Base-by-base conservation (phyloP, 2,888 invertebrate genomes). In the Ectemnius continuus region DNA sequence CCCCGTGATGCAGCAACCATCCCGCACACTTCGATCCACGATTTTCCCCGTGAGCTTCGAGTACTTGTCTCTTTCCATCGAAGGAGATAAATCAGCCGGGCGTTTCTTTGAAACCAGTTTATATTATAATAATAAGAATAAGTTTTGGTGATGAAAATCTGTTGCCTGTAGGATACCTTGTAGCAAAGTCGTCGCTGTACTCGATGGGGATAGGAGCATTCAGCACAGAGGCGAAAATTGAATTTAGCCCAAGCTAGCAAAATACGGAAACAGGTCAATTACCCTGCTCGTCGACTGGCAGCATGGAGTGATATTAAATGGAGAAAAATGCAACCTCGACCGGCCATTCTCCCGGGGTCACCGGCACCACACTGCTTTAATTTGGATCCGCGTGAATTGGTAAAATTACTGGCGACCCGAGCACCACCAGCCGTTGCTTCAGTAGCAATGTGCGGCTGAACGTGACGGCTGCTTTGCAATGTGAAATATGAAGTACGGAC, bases 391-490 rank as follows among this genome's bases (percentile, higher is more conserved):
- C 48, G 47, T 56, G 26, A 72, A 67, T 68, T 57, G 57, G 60
- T 5, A 58, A 61, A 68, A 75, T 75, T 75, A 72, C 52, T 61
- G 47, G 13, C 14, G 57, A 16, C 52, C n/a, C 52, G 16, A 20
- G 14, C 18, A 52, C 63, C 58, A 45, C 26, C 45, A 75, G 62
- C 23, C 63, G 47, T 23, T 20, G 60, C 8, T 56, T 73, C 26
- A 48, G 52, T 52, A 36, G 36, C 36, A 36, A 60, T 16, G 28
- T 16, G 52, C 68, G 57, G 52, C 75, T 80, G 73, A 64, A 67
- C 59, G 63, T 80, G 81, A 73, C 67, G 66, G 73, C 68, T 60
- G 70, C 63, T 76, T 80, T 79, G 64, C 69, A 73, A 79, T 73
- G 63, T 59, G 75, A 80, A 70, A 72, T 80, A 70, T 61, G 70